These are phyloP conservation scores for Rhinolophus sinicus DNA, from an alignment of 2,113 vertebrate species.

Conservation along the genomic window DNA sequence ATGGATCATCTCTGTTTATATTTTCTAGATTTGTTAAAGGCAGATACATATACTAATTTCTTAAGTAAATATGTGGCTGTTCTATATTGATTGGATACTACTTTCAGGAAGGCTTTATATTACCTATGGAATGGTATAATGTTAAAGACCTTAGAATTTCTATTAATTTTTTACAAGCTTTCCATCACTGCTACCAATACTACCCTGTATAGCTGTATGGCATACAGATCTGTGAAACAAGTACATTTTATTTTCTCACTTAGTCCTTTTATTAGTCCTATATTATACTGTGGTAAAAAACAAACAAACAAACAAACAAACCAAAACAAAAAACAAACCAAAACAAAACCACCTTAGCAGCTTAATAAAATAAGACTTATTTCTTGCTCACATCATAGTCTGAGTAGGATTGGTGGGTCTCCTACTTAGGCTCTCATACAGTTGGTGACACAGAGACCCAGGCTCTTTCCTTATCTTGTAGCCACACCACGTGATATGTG, in stretches of 20 bases:
- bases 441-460: not conserved
- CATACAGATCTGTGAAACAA: not conserved
- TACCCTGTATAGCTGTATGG: not conserved
- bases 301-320: not conserved
- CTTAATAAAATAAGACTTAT: not conserved
- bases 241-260: not conserved
- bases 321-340: no score
- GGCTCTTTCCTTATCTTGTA: not conserved
- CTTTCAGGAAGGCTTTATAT: conserved; percentile 2
- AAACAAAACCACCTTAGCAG: not conserved
- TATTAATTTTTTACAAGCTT: not conserved
- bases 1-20: not conserved
- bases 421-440: not conserved
- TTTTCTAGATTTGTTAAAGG: not conserved
- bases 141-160: not conserved
- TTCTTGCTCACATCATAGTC: not conserved
- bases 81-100: not conserved
- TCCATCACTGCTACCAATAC: not conserved
- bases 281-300: not conserved
- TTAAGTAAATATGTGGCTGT: not conserved
- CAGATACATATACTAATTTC: not conserved
- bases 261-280: conserved; percentile 1
- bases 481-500: not conserved
- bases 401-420: not conserved
- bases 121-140: not conserved